Evolutionary conservation across 2,888 invertebrate genomes (phyloP).

Genomic region (Neoitamus cyanurus): DNA sequence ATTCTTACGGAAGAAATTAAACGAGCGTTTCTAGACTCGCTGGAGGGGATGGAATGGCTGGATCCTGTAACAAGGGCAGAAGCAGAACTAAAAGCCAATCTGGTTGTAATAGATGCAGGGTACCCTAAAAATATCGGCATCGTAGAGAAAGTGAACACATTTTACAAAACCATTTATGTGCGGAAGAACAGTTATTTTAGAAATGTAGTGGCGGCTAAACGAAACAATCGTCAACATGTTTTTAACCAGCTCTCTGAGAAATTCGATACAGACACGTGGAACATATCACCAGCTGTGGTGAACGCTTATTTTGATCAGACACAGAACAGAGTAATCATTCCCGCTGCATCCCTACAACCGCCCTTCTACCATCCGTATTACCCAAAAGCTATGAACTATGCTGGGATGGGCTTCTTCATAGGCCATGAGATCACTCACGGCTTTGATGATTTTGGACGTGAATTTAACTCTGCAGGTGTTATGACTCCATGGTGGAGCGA

Average conservation of each 20-base stretch:
- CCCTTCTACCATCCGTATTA: conserved; percentile 89
- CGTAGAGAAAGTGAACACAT: conserved; percentile 80
- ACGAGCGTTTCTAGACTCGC: conserved; percentile 84
- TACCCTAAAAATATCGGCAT: conserved; percentile 91
- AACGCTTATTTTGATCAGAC: conserved; percentile 94
- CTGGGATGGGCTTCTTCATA: conserved; percentile 56
- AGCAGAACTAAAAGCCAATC: conserved; percentile 88
- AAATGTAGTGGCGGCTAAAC: conserved; percentile 74
- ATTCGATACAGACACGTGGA: conserved; percentile 85
- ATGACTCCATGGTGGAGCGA: conserved; percentile 55
- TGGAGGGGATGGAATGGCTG: conserved; percentile 91
- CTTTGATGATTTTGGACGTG: conserved; percentile 54
- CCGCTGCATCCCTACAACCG: conserved; percentile 90
- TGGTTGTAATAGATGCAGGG: conserved; percentile 92
- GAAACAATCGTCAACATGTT: conserved; percentile 2
- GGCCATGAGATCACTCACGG: conserved; percentile 57
- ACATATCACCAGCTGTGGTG: conserved; percentile 86
- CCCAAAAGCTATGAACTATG: conserved; percentile 69
- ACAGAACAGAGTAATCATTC: conserved; percentile 92
- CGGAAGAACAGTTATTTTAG: conserved; percentile 79
- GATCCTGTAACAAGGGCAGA: conserved; percentile 83
- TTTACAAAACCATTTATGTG: conserved; percentile 79
- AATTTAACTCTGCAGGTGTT: conserved; percentile 50
- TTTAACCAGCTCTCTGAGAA: conserved; percentile 67
- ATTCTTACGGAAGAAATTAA: conserved; percentile 88